Evolutionary conservation across 2,888 invertebrate genomes (phyloP).

Genomic region (Rosalia funebris): DNA sequence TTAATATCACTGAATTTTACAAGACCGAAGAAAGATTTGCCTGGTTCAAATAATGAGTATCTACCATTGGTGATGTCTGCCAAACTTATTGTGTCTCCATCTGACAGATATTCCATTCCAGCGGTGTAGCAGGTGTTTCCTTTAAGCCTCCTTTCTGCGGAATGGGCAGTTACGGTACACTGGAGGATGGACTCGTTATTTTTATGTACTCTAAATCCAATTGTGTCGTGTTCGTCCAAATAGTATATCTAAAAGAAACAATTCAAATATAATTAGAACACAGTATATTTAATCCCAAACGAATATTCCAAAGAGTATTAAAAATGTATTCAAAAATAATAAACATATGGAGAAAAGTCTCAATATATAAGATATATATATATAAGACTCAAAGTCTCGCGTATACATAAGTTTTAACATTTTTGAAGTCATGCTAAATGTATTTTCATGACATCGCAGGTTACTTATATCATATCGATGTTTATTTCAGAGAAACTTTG

Average conservation of each 20-base stretch:
- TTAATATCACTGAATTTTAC: slow-evolving; percentile 73
- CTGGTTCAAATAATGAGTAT: slow-evolving; percentile 76
- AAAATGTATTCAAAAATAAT: too few species aligned
- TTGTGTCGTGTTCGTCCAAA: slow-evolving; percentile 79
- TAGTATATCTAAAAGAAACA: slow-evolving; percentile 75
- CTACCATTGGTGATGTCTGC: slow-evolving; percentile 76
- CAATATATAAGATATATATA: too few species aligned
- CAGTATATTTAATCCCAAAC: too few species aligned
- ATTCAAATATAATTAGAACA: too few species aligned
- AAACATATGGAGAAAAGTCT: too few species aligned
- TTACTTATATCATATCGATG: too few species aligned
- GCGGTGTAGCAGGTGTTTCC: slow-evolving; percentile 82
- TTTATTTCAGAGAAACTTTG: too few species aligned
- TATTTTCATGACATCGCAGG: too few species aligned
- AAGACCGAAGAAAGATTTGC: slow-evolving; percentile 86
- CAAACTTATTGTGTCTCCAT: slow-evolving; percentile 75
- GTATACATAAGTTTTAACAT: too few species aligned
- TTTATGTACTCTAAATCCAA: slow-evolving; percentile 78
- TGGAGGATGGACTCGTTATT: slow-evolving; percentile 73
- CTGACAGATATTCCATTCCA: slow-evolving; percentile 71
- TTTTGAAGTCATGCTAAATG: too few species aligned
- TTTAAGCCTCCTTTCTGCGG: slow-evolving; percentile 66
- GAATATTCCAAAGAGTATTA: too few species aligned
- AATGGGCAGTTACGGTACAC: slow-evolving; percentile 76
- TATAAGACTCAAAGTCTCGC: too few species aligned